Conservation (phyloP, 1,140 invertebrate species). For the Parasteatoda tepidariorum region DNA sequence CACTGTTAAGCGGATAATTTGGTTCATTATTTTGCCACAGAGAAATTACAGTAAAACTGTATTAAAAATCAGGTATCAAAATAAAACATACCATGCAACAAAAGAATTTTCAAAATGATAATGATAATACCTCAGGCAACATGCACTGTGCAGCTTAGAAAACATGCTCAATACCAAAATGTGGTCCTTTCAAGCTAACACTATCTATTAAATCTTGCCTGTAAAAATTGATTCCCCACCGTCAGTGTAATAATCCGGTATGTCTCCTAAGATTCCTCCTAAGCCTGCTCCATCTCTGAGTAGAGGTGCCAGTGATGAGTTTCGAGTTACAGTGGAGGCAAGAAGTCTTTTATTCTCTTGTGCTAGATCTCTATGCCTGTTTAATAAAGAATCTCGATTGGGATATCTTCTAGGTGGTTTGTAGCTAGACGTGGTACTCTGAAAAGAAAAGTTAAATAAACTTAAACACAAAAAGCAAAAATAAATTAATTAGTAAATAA, state of each 20-base stretch:
- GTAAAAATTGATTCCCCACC: constrained; percentile 60
- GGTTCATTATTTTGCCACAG: no score
- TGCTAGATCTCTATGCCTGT: constrained; percentile 41
- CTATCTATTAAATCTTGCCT: constrained; percentile 56
- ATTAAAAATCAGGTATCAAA: no score
- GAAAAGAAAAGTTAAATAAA: neutral
- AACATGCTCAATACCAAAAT: constrained; percentile 34
- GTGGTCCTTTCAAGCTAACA: constrained; percentile 30
- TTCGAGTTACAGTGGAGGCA: constrained; percentile 35
- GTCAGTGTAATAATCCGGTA: constrained; percentile 60
- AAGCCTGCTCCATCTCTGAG: constrained; percentile 45
- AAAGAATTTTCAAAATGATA: neutral
- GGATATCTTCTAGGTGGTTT: constrained; percentile 55
- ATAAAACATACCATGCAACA: no score
- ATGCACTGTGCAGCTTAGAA: constrained; percentile 26
- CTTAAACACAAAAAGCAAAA: neutral
- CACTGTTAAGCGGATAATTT: no score
- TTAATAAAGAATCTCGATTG: constrained; percentile 45
- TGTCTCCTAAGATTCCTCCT: constrained; percentile 51
- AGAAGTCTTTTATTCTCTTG: constrained; percentile 52
- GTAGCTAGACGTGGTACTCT: constrained; percentile 38
- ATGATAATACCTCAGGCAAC: constrained; percentile 5
- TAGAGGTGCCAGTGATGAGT: constrained; percentile 45
- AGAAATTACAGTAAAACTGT: no score
- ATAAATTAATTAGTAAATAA: neutral